Percentiles rank a stretch among this genome's conserved stretches.
Evolutionary conservation across 2,113 vertebrate species (phyloP).

Genomic region (Oreochromis niloticus): DNA sequence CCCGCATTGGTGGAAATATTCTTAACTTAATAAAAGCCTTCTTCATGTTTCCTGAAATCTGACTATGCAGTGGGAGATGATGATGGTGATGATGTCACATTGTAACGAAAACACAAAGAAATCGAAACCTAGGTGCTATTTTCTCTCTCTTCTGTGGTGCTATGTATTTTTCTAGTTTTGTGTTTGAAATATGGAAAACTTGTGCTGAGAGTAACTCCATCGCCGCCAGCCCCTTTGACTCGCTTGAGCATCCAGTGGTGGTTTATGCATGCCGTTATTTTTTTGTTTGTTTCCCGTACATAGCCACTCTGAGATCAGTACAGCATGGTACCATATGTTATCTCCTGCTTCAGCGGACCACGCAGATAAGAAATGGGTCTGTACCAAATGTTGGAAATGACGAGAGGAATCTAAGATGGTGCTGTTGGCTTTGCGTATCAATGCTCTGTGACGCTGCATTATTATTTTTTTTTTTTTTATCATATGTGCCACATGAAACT

Average conservation of each 20-base stretch:
- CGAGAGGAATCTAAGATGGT: neutral
- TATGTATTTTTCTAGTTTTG: constrained; percentile 72
- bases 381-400: constrained; percentile 8
- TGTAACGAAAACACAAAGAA: constrained; percentile 62
- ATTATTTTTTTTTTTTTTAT: constrained; percentile 17
- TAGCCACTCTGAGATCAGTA: constrained; percentile 32
- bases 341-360: constrained; percentile 23
- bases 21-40: constrained; percentile 59
- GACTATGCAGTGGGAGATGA: constrained; percentile 64
- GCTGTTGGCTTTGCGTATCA: constrained; percentile 34
- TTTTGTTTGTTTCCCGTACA: neutral
- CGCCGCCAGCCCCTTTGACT: constrained; percentile 13
- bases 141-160: constrained; percentile 85
- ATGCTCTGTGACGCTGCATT: constrained; percentile 25
- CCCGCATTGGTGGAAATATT: constrained; percentile 40
- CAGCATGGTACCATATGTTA: constrained; percentile 8
- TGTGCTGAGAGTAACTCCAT: constrained; percentile 47
- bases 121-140: constrained; percentile 79
- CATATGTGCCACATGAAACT: constrained; percentile 21
- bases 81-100: constrained; percentile 47
- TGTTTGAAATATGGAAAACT: constrained; percentile 59
- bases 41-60: constrained; percentile 6
- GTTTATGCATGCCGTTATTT: constrained; percentile 38
- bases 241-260: constrained; percentile 22
- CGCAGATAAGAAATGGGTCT: neutral